These are phyloP conservation scores for Saccostrea glomerata DNA, from an alignment of 1,140 invertebrate genomes.

Conservation along the genomic window DNA sequence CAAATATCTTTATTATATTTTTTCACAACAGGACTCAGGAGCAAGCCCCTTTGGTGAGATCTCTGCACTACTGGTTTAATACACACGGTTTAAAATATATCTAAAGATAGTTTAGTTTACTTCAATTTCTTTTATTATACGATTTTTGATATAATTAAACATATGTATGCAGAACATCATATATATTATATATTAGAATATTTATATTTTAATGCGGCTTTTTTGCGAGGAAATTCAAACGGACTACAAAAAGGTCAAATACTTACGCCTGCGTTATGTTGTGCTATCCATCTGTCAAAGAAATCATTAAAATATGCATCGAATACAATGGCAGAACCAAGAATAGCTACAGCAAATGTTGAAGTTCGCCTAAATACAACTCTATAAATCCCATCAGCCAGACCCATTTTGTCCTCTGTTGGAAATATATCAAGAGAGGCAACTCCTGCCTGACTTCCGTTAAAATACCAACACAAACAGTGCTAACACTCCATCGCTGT, in stretches of 20 bases:
- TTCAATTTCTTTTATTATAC: too few relatives aligned
- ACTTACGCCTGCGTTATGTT: constrained; percentile 19
- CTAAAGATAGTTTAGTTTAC: too few relatives aligned
- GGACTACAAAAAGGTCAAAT: background rate
- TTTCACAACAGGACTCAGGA: too few relatives aligned
- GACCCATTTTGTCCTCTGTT: constrained; percentile 21
- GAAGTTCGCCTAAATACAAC: background rate
- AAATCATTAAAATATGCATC: constrained; percentile 11
- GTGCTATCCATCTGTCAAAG: background rate
- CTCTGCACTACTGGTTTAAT: too few relatives aligned
- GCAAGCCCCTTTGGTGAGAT: too few relatives aligned
- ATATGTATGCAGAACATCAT: too few relatives aligned
- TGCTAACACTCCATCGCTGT: too few relatives aligned
- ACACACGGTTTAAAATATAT: too few relatives aligned
- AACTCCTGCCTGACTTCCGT: background rate
- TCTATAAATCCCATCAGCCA: background rate
- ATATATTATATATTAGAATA: too few relatives aligned
- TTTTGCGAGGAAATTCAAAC: constrained; percentile 1
- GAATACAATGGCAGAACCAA: background rate
- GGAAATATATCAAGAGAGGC: background rate
- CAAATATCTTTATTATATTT: too few relatives aligned
- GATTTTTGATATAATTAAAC: too few relatives aligned
- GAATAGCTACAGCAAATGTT: background rate
- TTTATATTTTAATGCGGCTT: too few relatives aligned
- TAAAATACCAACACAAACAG: background rate